Percentiles rank a stretch among this genome's conserved stretches.
Evolutionary conservation across 2,888 invertebrate genomes (phyloP).

Genomic region (Chaitophorus viminalis): DNA sequence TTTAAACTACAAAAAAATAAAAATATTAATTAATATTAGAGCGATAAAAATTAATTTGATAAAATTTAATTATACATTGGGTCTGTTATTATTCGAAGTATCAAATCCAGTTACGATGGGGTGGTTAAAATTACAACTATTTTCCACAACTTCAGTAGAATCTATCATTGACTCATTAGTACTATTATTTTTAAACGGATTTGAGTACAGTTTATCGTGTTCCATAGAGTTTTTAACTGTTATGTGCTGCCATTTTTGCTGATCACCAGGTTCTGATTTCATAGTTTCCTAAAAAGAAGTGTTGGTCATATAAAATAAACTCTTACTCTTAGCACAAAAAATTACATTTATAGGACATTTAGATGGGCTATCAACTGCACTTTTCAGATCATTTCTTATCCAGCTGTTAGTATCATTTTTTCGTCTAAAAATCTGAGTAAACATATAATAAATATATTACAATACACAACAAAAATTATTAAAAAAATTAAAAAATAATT

Average conservation of each 20-base stretch:
- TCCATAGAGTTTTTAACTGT: background rate
- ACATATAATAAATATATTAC: background rate
- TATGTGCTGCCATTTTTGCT: background rate
- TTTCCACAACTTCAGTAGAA: background rate
- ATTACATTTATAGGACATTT: background rate
- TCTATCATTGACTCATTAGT: background rate
- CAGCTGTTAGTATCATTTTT: background rate
- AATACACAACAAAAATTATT: background rate
- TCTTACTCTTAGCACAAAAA: background rate
- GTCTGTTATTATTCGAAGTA: background rate
- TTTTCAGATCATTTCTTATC: background rate
- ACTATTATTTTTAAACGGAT: background rate
- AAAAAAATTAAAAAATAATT: background rate
- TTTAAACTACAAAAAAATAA: background rate
- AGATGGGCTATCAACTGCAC: background rate
- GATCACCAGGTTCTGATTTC: background rate
- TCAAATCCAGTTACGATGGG: background rate
- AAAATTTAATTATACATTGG: background rate
- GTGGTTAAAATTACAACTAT: background rate
- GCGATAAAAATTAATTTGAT: background rate
- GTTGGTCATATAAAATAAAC: background rate
- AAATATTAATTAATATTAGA: no score
- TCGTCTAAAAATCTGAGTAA: background rate
- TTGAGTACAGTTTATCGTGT: background rate
- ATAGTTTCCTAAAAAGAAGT: constrained; percentile 9